Percentiles rank a stretch among this genome's conserved stretches.
phyloP scores from a whole-genome alignment of 2,113 vertebrate genomes.

The Thalassoma bifasciatum region DNA sequence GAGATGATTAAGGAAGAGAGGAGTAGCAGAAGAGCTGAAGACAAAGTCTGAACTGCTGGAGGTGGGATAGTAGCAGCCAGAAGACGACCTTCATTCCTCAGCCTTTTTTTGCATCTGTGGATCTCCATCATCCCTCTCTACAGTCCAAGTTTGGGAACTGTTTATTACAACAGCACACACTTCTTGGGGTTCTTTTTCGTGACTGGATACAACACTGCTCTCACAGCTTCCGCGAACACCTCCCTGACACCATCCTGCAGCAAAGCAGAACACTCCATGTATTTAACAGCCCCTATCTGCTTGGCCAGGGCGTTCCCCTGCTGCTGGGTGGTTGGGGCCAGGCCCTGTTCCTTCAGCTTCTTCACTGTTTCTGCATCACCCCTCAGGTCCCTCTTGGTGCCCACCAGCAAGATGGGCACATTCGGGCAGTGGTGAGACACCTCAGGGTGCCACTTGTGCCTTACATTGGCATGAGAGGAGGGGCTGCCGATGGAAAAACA shows the following conservation, averaged over 20 bases:
- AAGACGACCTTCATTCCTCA: conserved; percentile 54
- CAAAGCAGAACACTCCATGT: conserved; percentile 93
- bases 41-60: conserved; percentile 50
- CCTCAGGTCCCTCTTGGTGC: conserved; percentile 93
- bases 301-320: conserved; percentile 91
- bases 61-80: conserved; percentile 45
- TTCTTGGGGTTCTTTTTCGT: conserved; percentile 92
- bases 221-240: conserved; percentile 92
- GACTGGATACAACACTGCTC: conserved; percentile 91
- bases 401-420: conserved; percentile 92
- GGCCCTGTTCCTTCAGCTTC: conserved; percentile 93
- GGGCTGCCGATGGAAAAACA: conserved; percentile 95
- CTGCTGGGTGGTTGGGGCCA: conserved; percentile 89
- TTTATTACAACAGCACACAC: conserved; percentile 90
- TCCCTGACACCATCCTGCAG: conserved; percentile 91
- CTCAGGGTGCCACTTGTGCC: conserved; percentile 96
- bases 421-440: conserved; percentile 94
- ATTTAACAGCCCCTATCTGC: conserved; percentile 94
- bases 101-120: conserved; percentile 58
- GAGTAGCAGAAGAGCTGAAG: conserved; percentile 52
- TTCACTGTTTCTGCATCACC: conserved; percentile 90
- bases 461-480: conserved; percentile 92
- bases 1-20: conserved; percentile 64
- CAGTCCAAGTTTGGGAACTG: conserved; percentile 76
- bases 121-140: conserved; percentile 60